Percentiles rank a stretch among this genome's conserved stretches.
Conservation (phyloP, 2,113 vertebrate species). For the Xiphorhynchus elegans region DNA sequence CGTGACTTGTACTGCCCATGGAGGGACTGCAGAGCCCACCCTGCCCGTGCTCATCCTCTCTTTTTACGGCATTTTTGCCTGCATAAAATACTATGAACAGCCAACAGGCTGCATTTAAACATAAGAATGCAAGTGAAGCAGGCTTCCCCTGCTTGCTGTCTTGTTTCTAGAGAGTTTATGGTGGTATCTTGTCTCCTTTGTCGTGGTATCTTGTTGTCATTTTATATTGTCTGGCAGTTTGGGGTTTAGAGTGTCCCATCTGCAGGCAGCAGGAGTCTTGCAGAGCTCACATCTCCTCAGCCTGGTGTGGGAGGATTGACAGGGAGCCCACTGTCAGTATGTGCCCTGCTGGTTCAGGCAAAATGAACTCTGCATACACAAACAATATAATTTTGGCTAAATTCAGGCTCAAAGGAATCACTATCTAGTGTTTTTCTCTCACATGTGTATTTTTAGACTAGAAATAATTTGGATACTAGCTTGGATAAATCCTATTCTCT, state of each 20-base stretch:
- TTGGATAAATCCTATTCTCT: neutral
- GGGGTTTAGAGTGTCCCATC: neutral
- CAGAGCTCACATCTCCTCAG: neutral
- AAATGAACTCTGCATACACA: neutral
- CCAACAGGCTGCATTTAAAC: neutral
- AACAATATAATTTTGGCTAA: neutral
- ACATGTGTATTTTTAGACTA: neutral
- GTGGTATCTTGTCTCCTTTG: neutral
- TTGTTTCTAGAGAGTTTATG: neutral
- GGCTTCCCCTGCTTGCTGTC: neutral
- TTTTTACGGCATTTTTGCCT: neutral
- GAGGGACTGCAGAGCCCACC: neutral
- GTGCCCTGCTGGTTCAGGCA: neutral
- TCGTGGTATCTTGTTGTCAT: neutral
- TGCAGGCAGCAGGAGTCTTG: neutral
- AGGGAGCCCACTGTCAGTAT: neutral
- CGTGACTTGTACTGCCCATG: neutral
- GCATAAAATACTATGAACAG: neutral
- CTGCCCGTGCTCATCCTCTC: neutral
- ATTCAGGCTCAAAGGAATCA: neutral
- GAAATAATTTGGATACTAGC: neutral
- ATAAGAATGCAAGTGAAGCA: rapidly evolving
- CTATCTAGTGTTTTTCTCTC: neutral
- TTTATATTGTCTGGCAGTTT: neutral
- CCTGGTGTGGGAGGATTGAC: neutral